These are phyloP conservation scores for Calonectris borealis DNA, from an alignment of 2,113 vertebrate species.

Conservation along the genomic window DNA sequence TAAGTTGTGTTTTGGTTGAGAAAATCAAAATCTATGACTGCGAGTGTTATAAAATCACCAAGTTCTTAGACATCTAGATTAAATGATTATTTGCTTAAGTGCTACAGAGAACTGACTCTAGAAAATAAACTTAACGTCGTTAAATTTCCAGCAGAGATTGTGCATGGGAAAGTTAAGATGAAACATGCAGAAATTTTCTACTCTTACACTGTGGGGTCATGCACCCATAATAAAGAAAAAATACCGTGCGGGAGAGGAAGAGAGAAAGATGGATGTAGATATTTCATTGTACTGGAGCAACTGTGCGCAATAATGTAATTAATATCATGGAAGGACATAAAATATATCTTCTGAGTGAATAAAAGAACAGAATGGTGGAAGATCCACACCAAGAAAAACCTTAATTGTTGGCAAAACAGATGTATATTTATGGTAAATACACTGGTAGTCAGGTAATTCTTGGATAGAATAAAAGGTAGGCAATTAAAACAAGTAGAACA, in stretches of 20 bases:
- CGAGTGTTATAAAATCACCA: background rate
- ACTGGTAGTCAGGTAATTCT: background rate
- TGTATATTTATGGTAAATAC: background rate
- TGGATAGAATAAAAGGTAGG: background rate
- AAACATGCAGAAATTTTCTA: background rate
- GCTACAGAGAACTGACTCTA: background rate
- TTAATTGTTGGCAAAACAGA: background rate
- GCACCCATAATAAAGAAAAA: background rate
- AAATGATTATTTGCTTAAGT: background rate
- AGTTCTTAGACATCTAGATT: background rate
- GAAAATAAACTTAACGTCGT: background rate
- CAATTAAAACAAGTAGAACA: conserved; percentile 39
- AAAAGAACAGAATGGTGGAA: background rate
- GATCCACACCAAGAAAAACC: background rate
- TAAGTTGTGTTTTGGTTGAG: background rate
- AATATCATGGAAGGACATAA: background rate
- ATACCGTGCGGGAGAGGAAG: background rate
- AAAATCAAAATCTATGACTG: background rate
- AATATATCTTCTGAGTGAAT: background rate
- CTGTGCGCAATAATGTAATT: background rate
- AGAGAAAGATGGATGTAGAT: background rate
- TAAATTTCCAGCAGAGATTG: background rate
- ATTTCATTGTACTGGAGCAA: background rate
- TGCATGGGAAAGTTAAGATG: background rate
- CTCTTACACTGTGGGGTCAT: background rate